These are phyloP conservation scores for Autographa pulchrina DNA, from an alignment of 2,888 invertebrate genomes.

Conservation along the genomic window DNA sequence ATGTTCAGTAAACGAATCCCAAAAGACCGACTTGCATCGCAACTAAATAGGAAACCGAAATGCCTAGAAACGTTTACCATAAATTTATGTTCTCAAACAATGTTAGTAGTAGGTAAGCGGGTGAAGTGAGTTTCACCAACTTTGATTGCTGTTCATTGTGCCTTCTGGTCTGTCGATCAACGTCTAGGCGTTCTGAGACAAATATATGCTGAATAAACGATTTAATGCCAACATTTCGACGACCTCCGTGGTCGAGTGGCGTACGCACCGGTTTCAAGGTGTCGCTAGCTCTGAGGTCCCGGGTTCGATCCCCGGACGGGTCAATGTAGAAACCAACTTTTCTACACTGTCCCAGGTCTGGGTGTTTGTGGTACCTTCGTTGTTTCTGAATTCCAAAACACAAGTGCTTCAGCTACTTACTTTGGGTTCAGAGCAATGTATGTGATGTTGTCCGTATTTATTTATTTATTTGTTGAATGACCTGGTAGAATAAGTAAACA, in stretches of 20 bases:
- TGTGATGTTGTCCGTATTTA: too few relatives aligned
- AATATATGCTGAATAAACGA: constrained; percentile 30
- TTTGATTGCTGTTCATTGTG: constrained; percentile 75
- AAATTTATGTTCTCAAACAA: constrained; percentile 63
- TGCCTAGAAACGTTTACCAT: constrained; percentile 51
- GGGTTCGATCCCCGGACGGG: too few relatives aligned
- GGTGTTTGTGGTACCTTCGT: too few relatives aligned
- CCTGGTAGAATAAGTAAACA: background rate
- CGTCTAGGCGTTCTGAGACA: constrained; percentile 33
- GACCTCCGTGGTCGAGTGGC: too few relatives aligned
- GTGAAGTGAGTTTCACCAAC: constrained; percentile 67
- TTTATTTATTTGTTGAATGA: background rate
- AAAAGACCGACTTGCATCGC: background rate
- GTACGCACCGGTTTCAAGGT: too few relatives aligned
- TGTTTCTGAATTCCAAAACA: too few relatives aligned
- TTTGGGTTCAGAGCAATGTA: too few relatives aligned
- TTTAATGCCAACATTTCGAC: background rate
- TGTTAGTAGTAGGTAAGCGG: constrained; percentile 58
- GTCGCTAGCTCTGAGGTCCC: too few relatives aligned
- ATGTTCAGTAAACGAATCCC: constrained; percentile 1
- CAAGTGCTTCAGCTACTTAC: too few relatives aligned
- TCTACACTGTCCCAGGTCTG: too few relatives aligned
- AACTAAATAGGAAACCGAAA: constrained; percentile 16
- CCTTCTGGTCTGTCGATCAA: constrained; percentile 54
- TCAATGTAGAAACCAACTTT: too few relatives aligned